phyloP scores from a whole-genome alignment of 2,113 vertebrate species.

The Ictalurus punctatus region DNA sequence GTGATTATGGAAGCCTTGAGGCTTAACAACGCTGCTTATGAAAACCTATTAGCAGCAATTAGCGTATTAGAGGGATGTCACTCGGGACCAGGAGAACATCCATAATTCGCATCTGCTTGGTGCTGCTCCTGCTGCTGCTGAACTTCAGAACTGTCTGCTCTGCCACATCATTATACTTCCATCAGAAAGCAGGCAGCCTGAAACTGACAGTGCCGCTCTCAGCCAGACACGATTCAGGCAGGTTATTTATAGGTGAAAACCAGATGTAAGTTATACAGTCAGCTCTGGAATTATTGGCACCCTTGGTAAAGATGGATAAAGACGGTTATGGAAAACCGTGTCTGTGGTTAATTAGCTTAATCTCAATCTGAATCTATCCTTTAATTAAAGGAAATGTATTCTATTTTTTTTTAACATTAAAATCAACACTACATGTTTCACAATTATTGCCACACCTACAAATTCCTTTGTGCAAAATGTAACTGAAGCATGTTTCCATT shows the following conservation, averaged over 20 bases:
- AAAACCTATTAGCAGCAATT: conserved; percentile 65
- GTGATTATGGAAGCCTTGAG: conserved; percentile 18
- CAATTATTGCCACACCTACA: not conserved
- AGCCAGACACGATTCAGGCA: conserved; percentile 21
- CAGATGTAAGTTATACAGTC: not conserved
- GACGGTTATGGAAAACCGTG: not conserved
- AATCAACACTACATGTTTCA: not conserved
- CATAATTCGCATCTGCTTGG: conserved; percentile 28
- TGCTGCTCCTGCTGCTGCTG: conserved; percentile 19
- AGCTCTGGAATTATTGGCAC: conserved; percentile 2
- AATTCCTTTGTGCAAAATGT: not conserved
- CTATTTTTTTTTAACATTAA: not conserved
- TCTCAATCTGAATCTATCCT: not conserved
- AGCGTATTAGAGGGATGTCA: conserved; percentile 47
- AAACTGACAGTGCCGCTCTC: conserved; percentile 32
- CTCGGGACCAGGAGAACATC: conserved; percentile 49
- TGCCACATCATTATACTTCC: conserved; percentile 46
- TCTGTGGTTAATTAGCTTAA: not conserved
- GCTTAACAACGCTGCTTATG: conserved; percentile 56
- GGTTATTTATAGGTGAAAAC: conserved; percentile 13
- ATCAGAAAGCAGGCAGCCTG: conserved; percentile 35
- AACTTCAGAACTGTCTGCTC: conserved; percentile 50
- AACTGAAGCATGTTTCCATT: not conserved
- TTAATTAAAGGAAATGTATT: not conserved
- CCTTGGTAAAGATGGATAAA: not conserved